A percentile compares a stretch with the other conserved stretches of the same genome.
Conservation (phyloP, 2,797 vertebrate species). For the Characodon lateralis region DNA sequence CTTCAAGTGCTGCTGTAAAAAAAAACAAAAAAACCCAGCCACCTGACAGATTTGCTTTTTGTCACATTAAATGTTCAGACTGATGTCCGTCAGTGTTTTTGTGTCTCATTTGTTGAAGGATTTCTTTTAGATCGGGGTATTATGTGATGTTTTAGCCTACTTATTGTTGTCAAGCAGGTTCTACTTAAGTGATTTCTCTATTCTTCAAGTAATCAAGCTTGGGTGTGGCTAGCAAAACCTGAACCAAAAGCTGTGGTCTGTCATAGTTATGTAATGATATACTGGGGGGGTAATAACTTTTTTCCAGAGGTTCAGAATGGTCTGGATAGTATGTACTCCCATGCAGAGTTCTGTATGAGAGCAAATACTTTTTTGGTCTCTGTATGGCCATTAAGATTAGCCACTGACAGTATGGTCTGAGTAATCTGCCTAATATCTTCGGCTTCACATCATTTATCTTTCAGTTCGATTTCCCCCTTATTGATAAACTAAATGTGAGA, state of each 20-base stretch:
- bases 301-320: neutral
- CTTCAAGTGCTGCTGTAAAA: no score
- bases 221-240: neutral
- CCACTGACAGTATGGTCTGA: neutral
- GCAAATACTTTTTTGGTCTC: neutral
- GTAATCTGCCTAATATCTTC: conserved; percentile 1
- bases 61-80: neutral
- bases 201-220: neutral
- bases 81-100: neutral
- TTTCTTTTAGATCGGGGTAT: neutral
- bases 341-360: neutral
- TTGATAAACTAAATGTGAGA: conserved; percentile 4
- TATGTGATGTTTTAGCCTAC: neutral
- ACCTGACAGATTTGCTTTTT: no score
- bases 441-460: no score
- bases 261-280: neutral
- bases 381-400: neutral
- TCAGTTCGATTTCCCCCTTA: neutral
- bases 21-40: no score
- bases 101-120: neutral
- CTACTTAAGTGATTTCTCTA: neutral
- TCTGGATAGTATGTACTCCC: neutral
- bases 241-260: neutral
- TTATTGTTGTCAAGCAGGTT: neutral
- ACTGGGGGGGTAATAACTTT: neutral